These are phyloP conservation scores for Apamea epomidion DNA, from an alignment of 2,888 invertebrate genomes.

Conservation along the genomic window DNA sequence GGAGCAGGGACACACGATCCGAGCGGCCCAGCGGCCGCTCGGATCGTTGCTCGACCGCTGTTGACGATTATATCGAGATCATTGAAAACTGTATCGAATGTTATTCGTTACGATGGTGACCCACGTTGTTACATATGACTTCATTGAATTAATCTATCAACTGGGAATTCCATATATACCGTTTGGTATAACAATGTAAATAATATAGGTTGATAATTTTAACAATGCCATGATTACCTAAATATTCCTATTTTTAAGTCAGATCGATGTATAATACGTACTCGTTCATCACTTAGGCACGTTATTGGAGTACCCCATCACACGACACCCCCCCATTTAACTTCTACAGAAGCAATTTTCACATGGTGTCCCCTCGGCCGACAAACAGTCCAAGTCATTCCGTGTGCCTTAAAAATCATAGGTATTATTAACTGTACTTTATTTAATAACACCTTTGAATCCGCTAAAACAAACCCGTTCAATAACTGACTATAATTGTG, in stretches of 20 bases:
- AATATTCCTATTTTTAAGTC: conserved; percentile 2
- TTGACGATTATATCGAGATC: conserved; percentile 41
- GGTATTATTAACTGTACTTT: conserved; percentile 65
- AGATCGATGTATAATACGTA: not conserved
- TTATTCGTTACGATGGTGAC: conserved; percentile 10
- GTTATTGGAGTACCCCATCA: conserved; percentile 1
- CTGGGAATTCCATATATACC: conserved; percentile 36
- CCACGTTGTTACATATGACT: conserved; percentile 32
- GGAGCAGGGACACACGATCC: conserved; percentile 54
- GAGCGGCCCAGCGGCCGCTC: conserved; percentile 12
- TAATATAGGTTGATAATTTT: conserved; percentile 40
- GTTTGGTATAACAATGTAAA: conserved; percentile 37
- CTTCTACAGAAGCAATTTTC: conserved; percentile 45
- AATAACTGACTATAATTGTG: conserved; percentile 71
- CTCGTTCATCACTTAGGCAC: conserved; percentile 22
- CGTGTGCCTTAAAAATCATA: conserved; percentile 53
- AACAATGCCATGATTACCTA: conserved; percentile 42
- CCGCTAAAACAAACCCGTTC: conserved; percentile 71
- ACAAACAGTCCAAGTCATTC: conserved; percentile 30
- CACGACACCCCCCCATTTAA: conserved; percentile 24
- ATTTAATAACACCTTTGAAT: conserved; percentile 67
- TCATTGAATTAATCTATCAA: conserved; percentile 37
- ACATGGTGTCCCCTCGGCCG: conserved; percentile 35
- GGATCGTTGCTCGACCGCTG: no score
- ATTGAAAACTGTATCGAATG: conserved; percentile 52